Base-by-base conservation (phyloP, 2,797 vertebrate species). In the Thamnophis elegans region DNA sequence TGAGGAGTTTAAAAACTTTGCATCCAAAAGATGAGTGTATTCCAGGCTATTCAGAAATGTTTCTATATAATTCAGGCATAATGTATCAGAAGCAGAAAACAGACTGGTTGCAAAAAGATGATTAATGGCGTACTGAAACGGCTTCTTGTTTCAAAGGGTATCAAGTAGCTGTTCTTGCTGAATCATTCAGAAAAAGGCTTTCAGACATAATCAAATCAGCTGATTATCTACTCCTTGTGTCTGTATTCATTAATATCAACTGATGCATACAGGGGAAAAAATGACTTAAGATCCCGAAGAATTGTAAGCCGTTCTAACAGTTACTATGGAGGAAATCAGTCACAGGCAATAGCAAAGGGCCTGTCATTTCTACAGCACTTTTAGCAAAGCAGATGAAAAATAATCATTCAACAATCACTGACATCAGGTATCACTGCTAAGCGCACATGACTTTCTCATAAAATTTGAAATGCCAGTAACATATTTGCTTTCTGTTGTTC, bases 401-500 rank as follows among this genome's bases (percentile, higher is more conserved):
- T 73, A 87, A 91, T 73, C 10, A 89, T 85, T 89, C 16, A 73
- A 73, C 73, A 89, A 22, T 25, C 32, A 86, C 25, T 28, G 47
- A 53, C 22, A 91, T 25, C 68, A 91, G 55, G n/a, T 22, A 42
- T 16, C 90, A 12, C 18, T 59, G 60, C 42, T 78, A 92, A 91
- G 18, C 10, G 4, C 58, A 60, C 62, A 55, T 3, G 56, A 86
- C 51, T 89, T 89, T 78, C 47, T 58, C 32, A 18, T 86, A 73
- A 89, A 58, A 92, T 20, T 89, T 89, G 78, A 87, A 73, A 73
- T 55, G 73, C 78, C 90, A 92, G 73, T 42, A 87, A 55, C 25
- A 55, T 85, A 85, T 42, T 65, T 78, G 42, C 65, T 25, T 36
- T 91, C 85, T 91, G 58, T 91, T 85, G 51, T 91, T 91, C 86